phyloP scores from a whole-genome alignment of 1,140 invertebrate species.

The Drosophila bipectinata region DNA sequence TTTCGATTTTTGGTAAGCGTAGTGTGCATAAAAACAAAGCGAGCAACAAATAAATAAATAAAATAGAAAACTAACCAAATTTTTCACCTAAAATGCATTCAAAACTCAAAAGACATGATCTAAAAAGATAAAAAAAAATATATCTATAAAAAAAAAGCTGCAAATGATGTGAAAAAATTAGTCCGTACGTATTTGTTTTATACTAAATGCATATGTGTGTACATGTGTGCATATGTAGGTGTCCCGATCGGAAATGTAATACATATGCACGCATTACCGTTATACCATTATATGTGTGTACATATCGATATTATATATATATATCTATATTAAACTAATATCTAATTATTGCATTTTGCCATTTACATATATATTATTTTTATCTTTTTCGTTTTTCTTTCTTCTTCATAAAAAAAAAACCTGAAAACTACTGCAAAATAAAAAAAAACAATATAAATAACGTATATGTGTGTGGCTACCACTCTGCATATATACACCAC shows the following conservation, averaged over 20 bases:
- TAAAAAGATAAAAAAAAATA: conserved; percentile 42
- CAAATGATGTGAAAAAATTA: conserved; percentile 68
- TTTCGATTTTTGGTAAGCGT: conserved; percentile 68
- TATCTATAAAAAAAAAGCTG: conserved; percentile 27
- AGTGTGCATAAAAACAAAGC: conserved; percentile 80
- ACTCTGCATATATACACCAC: conserved; percentile 78
- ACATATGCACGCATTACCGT: conserved; percentile 62
- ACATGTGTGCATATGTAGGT: conserved; percentile 66
- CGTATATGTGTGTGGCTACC: conserved; percentile 82
- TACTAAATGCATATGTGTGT: conserved; percentile 73
- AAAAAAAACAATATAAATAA: conserved; percentile 79
- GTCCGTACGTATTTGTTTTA: conserved; percentile 77
- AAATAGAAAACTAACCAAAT: conserved; percentile 79
- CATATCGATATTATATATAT: conserved; percentile 80
- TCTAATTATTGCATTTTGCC: conserved; percentile 84
- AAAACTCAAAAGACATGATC: conserved; percentile 46
- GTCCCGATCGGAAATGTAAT: neutral
- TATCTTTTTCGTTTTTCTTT: conserved; percentile 84
- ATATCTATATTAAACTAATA: conserved; percentile 82
- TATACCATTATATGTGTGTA: conserved; percentile 74
- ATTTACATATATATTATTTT: conserved; percentile 84
- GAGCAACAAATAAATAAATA: conserved; percentile 78
- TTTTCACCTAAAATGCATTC: conserved; percentile 75
- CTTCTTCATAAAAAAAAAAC: conserved; percentile 83
- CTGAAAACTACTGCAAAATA: conserved; percentile 75